A percentile compares a stretch with the other conserved stretches of the same genome.
These are phyloP conservation scores for Onychostruthus taczanowskii DNA, from an alignment of 2,113 vertebrate species.

Conservation along the genomic window DNA sequence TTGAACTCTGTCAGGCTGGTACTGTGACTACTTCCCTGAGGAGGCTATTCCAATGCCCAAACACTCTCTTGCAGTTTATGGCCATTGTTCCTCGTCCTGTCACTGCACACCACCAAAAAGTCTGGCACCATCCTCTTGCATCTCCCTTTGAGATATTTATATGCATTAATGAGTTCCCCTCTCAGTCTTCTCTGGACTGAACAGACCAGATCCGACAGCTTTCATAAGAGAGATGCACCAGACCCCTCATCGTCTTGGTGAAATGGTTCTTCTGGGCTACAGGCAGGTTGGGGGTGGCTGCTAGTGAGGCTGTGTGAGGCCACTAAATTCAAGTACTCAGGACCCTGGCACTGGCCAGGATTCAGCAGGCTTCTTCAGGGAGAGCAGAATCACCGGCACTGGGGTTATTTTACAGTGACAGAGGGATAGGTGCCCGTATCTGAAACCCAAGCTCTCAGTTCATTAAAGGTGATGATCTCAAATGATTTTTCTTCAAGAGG, in stretches of 20 bases:
- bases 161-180: background rate
- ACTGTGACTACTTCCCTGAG: too few relatives aligned
- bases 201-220: background rate
- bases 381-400: background rate
- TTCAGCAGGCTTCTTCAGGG: background rate
- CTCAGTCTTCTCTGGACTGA: background rate
- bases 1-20: background rate
- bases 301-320: background rate
- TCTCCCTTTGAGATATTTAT: background rate
- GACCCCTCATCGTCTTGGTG: background rate
- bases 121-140: background rate
- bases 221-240: background rate
- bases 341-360: background rate
- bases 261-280: background rate
- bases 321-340: rapidly evolving
- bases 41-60: background rate
- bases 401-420: background rate
- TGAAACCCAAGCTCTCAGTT: background rate
- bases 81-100: background rate
- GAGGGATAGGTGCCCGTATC: background rate
- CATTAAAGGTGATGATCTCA: background rate
- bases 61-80: background rate
- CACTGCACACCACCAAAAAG: rapidly evolving
- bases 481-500: background rate
- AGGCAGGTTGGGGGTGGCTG: too few relatives aligned